Conservation (phyloP, 53 echinoderm and acorn worm genomes). For the Holothuria scabra region DNA sequence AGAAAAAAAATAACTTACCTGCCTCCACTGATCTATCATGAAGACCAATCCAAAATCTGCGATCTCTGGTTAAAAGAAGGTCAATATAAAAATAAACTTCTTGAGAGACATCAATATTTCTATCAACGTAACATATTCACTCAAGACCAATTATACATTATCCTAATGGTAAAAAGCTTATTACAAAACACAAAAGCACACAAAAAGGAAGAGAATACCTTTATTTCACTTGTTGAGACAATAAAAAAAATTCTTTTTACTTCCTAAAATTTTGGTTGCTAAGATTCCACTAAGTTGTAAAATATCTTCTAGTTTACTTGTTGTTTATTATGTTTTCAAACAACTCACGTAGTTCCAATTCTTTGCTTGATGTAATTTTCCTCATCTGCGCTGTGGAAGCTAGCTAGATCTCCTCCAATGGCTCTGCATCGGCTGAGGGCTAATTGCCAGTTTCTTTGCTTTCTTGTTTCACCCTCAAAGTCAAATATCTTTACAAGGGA, state of each 20-base stretch:
- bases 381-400: slow-evolving; percentile 76
- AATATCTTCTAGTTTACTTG: too few relatives aligned
- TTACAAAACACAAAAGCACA: too few relatives aligned
- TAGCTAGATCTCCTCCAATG: slow-evolving; percentile 83
- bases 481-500: neutral
- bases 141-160: too few relatives aligned
- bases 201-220: too few relatives aligned
- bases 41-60: slow-evolving; percentile 88
- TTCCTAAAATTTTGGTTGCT: too few relatives aligned
- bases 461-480: slow-evolving; percentile 22
- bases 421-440: slow-evolving; percentile 55
- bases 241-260: too few relatives aligned
- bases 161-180: too few relatives aligned
- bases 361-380: slow-evolving; percentile 57
- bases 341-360: slow-evolving; percentile 3
- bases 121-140: too few relatives aligned
- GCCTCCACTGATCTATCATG: slow-evolving; percentile 73
- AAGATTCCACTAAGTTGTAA: too few relatives aligned
- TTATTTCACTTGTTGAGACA: too few relatives aligned
- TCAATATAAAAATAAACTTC: neutral
- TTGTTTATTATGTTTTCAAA: neutral
- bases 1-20: slow-evolving; percentile 62
- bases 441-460: slow-evolving; percentile 42
- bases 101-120: too few relatives aligned
- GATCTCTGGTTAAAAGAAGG: slow-evolving; percentile 41